These are phyloP conservation scores for Poeciliopsis paucimaculata DNA, from an alignment of 2,797 vertebrate genomes.

Conservation along the genomic window DNA sequence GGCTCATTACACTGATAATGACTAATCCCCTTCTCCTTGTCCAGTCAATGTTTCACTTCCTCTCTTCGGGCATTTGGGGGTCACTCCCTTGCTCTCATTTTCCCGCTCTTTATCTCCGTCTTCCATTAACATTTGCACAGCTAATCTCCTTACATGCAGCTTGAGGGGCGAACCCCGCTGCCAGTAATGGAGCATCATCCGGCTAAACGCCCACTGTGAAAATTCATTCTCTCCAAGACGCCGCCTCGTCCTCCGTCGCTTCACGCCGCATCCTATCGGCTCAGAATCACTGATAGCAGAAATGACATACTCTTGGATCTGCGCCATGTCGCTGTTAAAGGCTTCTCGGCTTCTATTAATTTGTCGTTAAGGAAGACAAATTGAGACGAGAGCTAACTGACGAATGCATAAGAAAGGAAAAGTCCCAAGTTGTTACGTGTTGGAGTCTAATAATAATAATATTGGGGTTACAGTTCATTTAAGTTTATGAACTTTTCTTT, in stretches of 20 bases:
- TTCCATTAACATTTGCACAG: conserved; percentile 63
- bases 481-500: background rate
- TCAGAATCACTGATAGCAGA: conserved; percentile 11
- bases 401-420: background rate
- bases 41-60: conserved; percentile 20
- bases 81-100: conserved; percentile 26
- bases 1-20: background rate
- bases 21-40: conserved; percentile 16
- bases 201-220: conserved; percentile 42
- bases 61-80: conserved; percentile 40
- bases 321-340: background rate
- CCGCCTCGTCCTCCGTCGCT: conserved; percentile 37
- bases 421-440: background rate
- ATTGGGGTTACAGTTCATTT: background rate
- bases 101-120: conserved; percentile 39
- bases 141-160: conserved; percentile 62
- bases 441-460: background rate
- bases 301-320: conserved; percentile 8
- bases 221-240: conserved; percentile 29
- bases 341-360: background rate
- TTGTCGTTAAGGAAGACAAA: background rate
- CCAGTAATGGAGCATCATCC: conserved; percentile 41
- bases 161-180: conserved; percentile 50
- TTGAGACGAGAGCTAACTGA: no score
- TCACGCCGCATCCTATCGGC: conserved; percentile 34